phyloP scores from a whole-genome alignment of 1,140 invertebrate species.

The Sogatella furcifera region DNA sequence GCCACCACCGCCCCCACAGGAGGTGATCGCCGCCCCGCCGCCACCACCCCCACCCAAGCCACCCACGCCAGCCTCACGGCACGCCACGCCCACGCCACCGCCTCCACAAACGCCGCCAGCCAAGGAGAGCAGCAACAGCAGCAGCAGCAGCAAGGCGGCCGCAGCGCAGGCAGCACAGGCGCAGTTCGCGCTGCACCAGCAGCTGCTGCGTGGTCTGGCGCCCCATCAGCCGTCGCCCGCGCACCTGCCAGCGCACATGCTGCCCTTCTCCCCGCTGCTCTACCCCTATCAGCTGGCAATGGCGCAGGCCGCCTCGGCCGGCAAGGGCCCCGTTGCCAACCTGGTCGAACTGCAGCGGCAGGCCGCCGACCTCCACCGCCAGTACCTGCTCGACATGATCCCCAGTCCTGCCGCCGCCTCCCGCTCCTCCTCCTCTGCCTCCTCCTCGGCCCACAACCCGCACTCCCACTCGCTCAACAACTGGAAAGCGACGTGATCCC shows the following conservation, averaged over 20 bases:
- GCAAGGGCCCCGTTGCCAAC: conserved; percentile 34
- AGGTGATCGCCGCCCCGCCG: conserved; percentile 25
- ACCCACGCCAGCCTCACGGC: conserved; percentile 33
- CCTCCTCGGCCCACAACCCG: conserved; percentile 4
- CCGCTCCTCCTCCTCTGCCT: not conserved
- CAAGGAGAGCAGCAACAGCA: conserved; percentile 27
- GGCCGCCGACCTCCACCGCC: conserved; percentile 80
- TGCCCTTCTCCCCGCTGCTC: conserved; percentile 71
- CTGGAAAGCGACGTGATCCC: conserved; percentile 21
- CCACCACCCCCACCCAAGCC: conserved; percentile 31
- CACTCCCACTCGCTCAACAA: conserved; percentile 15
- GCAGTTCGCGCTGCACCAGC: conserved; percentile 69
- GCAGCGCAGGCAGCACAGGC: conserved; percentile 33
- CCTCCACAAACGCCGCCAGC: conserved; percentile 34
- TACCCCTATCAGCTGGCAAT: conserved; percentile 79
- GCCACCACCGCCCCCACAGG: conserved; percentile 37
- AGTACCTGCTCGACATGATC: conserved; percentile 94
- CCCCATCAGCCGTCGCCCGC: conserved; percentile 36
- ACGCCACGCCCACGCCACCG: conserved; percentile 31
- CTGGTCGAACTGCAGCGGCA: conserved; percentile 63
- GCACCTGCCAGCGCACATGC: conserved; percentile 62
- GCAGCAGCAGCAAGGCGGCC: too few relatives aligned
- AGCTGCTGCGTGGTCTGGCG: conserved; percentile 40
- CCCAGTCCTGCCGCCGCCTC: conserved; percentile 33
- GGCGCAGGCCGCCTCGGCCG: conserved; percentile 42